phyloP scores from a whole-genome alignment of 1,140 invertebrate species.

The Brachystomella parvula region DNA sequence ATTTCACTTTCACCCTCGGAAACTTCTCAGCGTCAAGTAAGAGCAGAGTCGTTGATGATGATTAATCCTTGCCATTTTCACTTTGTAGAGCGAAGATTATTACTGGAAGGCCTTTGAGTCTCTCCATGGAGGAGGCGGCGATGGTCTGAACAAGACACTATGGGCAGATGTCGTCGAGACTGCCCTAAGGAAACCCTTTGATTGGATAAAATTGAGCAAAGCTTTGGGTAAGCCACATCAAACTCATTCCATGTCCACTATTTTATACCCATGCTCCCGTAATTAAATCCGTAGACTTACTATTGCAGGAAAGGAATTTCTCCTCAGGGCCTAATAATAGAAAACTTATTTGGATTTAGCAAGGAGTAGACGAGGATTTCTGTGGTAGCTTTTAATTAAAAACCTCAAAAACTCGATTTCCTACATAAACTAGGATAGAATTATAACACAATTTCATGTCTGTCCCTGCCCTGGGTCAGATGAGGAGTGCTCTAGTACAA shows the following conservation, averaged over 20 bases:
- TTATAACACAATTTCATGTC: too few species aligned
- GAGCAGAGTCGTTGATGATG: constrained; percentile 1
- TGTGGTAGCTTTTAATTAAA: neutral
- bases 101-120: neutral
- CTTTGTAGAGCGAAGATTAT: neutral
- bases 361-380: neutral
- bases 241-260: neutral
- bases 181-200: neutral
- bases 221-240: neutral
- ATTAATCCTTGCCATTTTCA: neutral
- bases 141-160: neutral
- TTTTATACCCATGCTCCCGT: neutral
- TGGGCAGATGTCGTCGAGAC: neutral
- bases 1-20: constrained; percentile 5
- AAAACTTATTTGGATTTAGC: neutral
- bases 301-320: neutral
- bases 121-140: too few species aligned
- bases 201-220: constrained; percentile 1
- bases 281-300: neutral
- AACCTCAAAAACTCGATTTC: neutral
- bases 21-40: neutral
- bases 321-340: neutral
- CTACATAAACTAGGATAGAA: too few species aligned
- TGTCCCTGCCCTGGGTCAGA: too few species aligned
- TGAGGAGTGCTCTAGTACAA: too few species aligned